phyloP scores from a whole-genome alignment of 2,797 vertebrate species.

The Eupleurogrammus muticus region DNA sequence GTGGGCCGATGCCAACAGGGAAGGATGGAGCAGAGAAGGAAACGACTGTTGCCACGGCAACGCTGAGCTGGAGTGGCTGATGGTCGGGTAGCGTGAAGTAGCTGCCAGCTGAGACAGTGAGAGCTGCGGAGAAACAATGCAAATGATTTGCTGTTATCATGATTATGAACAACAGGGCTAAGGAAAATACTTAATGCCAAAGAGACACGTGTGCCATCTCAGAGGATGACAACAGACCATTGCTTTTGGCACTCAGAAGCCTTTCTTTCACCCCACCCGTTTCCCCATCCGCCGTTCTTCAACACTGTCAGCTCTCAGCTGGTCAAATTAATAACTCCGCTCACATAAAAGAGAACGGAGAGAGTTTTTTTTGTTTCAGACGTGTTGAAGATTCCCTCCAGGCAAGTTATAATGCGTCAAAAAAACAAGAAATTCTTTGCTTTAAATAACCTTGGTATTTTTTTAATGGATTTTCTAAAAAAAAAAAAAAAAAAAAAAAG shows the following conservation, averaged over 20 bases:
- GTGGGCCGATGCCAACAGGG: slow-evolving; percentile 81
- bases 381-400: neutral
- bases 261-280: slow-evolving; percentile 16
- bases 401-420: neutral
- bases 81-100: slow-evolving; percentile 79
- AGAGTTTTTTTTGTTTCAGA: neutral
- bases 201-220: slow-evolving; percentile 55
- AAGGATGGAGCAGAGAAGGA: slow-evolving; percentile 75
- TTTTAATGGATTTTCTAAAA: neutral
- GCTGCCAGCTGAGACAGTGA: slow-evolving; percentile 91
- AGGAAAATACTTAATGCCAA: slow-evolving; percentile 48
- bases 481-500: too few species aligned
- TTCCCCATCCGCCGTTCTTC: slow-evolving; percentile 39
- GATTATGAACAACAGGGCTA: slow-evolving; percentile 61
- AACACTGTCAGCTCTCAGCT: slow-evolving; percentile 23
- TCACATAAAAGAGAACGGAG: slow-evolving; percentile 15
- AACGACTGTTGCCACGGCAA: slow-evolving; percentile 71
- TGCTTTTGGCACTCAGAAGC: slow-evolving; percentile 40
- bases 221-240: slow-evolving; percentile 53
- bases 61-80: slow-evolving; percentile 69
- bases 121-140: slow-evolving; percentile 85
- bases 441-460: neutral
- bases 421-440: neutral
- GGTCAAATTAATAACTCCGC: slow-evolving; percentile 27
- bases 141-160: slow-evolving; percentile 72